Evolutionary conservation across 92 coral and sea anemone species (phyloP).

Genomic region (Zoanthus solanderi): DNA sequence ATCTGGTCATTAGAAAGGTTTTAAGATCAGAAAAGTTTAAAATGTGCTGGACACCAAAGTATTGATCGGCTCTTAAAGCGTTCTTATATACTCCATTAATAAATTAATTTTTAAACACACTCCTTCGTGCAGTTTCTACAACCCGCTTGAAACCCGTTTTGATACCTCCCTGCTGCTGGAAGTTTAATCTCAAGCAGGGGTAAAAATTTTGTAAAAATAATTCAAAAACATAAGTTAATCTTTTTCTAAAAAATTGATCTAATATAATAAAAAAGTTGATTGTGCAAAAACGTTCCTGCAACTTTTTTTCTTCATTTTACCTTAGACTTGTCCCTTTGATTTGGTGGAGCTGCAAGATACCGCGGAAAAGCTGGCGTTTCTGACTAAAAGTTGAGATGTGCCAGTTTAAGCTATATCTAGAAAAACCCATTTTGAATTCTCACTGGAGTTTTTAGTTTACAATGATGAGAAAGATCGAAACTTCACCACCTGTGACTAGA

Average conservation of each 20-base stretch:
- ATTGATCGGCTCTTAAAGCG: not conserved
- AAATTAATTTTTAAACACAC: slow-evolving; percentile 31
- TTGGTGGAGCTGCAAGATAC: slow-evolving; percentile 1
- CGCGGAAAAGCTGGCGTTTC: slow-evolving; percentile 25
- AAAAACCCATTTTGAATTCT: slow-evolving; percentile 54
- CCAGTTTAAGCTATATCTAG: slow-evolving; percentile 38
- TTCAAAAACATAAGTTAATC: not conserved
- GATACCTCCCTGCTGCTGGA: slow-evolving; percentile 31
- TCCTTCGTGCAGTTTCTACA: not conserved
- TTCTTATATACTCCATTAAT: slow-evolving; percentile 23
- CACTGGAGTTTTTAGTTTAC: slow-evolving; percentile 47
- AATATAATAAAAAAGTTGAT: not conserved
- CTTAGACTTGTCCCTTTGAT: slow-evolving; percentile 31
- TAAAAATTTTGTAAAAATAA: slow-evolving; percentile 11
- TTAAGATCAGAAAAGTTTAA: not conserved
- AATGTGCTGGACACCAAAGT: not conserved
- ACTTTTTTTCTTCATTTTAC: not conserved
- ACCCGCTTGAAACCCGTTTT: slow-evolving; percentile 47
- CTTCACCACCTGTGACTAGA: slow-evolving; percentile 74
- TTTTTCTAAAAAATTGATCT: not conserved
- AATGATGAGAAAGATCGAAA: slow-evolving; percentile 79
- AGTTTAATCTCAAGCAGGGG: slow-evolving; percentile 28
- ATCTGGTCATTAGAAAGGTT: not conserved
- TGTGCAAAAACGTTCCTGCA: not conserved
- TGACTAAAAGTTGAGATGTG: slow-evolving; percentile 22